Evolutionary conservation across 2,113 vertebrate genomes (phyloP).

Genomic region (Cygnus atratus): DNA sequence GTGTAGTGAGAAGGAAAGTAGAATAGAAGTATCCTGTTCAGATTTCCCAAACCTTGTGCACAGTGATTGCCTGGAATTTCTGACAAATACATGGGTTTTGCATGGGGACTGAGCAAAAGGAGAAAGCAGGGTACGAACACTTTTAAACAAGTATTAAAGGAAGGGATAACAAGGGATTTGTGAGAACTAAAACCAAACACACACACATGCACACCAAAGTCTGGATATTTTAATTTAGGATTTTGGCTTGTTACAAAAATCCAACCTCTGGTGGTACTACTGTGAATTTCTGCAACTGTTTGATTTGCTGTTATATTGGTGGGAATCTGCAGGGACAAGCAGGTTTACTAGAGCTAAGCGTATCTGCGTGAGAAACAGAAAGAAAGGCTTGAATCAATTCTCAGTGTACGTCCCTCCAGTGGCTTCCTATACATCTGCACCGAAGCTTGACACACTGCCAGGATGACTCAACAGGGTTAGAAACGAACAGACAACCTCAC

Average conservation of each 20-base stretch:
- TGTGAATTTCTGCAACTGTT: background rate
- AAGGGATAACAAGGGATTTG: background rate
- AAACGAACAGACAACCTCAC: background rate
- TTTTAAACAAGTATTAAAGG: background rate
- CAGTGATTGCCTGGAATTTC: background rate
- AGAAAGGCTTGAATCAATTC: background rate
- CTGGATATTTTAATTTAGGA: background rate
- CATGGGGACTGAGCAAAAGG: background rate
- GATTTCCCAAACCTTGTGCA: background rate
- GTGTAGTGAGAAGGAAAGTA: background rate
- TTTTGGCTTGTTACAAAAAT: background rate
- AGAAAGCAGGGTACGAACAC: background rate
- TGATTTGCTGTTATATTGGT: background rate
- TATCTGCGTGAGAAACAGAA: background rate
- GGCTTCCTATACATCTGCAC: background rate
- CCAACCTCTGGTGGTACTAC: background rate
- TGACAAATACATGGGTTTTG: background rate
- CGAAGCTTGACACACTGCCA: background rate
- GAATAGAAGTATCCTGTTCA: background rate
- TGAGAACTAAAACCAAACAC: background rate
- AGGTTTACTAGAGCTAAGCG: background rate
- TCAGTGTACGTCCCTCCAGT: background rate
- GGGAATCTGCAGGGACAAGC: background rate
- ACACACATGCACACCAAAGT: background rate
- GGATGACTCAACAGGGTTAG: background rate